These are phyloP conservation scores for Physocephala rufipes DNA, from an alignment of 2,888 invertebrate species.

Conservation along the genomic window DNA sequence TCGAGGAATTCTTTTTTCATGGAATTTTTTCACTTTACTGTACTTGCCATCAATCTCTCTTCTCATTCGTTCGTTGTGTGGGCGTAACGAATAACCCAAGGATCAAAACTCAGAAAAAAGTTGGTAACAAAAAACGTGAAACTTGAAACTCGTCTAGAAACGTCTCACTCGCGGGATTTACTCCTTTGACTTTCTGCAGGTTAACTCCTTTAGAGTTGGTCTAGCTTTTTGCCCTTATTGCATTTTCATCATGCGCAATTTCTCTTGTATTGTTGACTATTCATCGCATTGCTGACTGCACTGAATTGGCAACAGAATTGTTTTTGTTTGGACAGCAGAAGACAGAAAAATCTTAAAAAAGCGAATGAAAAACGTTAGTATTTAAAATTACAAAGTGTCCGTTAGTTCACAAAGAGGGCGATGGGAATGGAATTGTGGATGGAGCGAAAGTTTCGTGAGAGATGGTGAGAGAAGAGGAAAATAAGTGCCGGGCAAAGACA, in stretches of 20 bases:
- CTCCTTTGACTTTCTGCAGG: slow-evolving; percentile 5
- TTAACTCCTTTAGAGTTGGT: slow-evolving; percentile 2
- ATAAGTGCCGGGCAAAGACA: neutral
- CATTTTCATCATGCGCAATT: neutral
- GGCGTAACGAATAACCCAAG: neutral
- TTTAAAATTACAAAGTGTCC: too few species aligned
- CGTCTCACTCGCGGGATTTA: slow-evolving; percentile 11
- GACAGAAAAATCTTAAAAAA: neutral
- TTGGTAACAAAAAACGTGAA: slow-evolving; percentile 13
- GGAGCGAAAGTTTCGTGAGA: too few species aligned
- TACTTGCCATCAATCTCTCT: neutral
- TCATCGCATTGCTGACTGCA: neutral
- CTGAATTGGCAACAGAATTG: slow-evolving; percentile 39
- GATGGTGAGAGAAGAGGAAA: slow-evolving; percentile 3
- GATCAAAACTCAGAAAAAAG: neutral
- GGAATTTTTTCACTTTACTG: slow-evolving; percentile 15
- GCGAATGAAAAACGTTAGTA: slow-evolving; percentile 30
- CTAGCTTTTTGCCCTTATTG: slow-evolving; percentile 2
- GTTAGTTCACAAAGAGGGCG: too few species aligned
- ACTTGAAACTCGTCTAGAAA: slow-evolving; percentile 22
- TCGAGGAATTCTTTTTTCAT: slow-evolving; percentile 25
- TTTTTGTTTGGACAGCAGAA: slow-evolving; percentile 23
- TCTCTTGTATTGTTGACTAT: neutral
- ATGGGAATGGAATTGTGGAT: too few species aligned
- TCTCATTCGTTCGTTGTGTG: neutral